Base-by-base conservation (phyloP, 64 coral and sea anemone species). In the Cladopsammia gracilis region DNA sequence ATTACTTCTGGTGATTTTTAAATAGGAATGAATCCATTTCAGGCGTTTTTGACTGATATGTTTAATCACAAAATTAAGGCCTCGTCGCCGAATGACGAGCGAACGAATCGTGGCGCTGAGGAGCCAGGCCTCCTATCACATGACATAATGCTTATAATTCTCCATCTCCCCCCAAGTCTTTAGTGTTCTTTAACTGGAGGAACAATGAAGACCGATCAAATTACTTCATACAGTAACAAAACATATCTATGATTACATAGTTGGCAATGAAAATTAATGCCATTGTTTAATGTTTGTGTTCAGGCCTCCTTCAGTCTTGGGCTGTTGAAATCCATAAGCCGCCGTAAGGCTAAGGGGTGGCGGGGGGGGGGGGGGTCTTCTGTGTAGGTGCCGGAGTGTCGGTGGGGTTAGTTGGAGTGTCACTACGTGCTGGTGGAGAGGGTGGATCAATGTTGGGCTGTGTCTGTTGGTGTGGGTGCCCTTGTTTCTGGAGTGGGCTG, bases 281-380 rank as follows among this genome's bases (percentile, higher is more conserved):
- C n/a, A n/a, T n/a, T n/a, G n/a, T n/a, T n/a, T n/a, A n/a, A n/a
- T n/a, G n/a, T n/a, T n/a, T n/a, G n/a, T 64, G 42, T 12, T n/a
- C 34, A 15, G 15, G 73, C 13, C 34, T 23, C 6, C 58, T 48
- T n/a, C 46, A 58, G 18, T 78, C 85, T 64, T 69, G 64, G 71
- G 48, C 54, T 89, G 87, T 89, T 77, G 61, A 47, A 89, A 65
- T 89, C 87, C 87, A 89, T 89, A 6, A 89, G 72, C 45, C 87
- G 54, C 48, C 10, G 87, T 77, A 77, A 61, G 53, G 54, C 71
- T 62, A 89, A 89, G 5, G 52, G 87, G 52, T 76, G 48, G 73
- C 13, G 34, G 34, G 42, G 48, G 25, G 69, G 85, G 18, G 85
- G 69, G 70, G 87, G 48, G 59, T 75, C 71, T 58, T 76, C 54